A percentile compares a stretch with the other conserved stretches of the same genome.
Conservation (phyloP, 2,888 invertebrate species). For the Mythimna albipuncta region DNA sequence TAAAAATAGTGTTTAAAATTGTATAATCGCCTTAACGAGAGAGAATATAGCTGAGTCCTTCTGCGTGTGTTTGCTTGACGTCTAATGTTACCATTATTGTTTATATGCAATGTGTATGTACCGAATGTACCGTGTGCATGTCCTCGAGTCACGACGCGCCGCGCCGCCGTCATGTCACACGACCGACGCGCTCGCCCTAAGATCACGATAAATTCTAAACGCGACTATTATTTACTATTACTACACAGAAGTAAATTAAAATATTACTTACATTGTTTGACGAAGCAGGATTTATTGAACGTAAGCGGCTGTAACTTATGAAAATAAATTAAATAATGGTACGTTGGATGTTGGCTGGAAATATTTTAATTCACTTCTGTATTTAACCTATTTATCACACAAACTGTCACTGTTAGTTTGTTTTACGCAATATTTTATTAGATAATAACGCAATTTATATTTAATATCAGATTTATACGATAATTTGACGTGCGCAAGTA, state of each 20-base stretch:
- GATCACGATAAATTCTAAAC: conserved; percentile 35
- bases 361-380: conserved; percentile 61
- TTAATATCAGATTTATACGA: conserved; percentile 45
- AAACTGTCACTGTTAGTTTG: conserved; percentile 50
- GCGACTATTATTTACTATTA: conserved; percentile 29
- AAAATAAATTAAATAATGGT: conserved; percentile 42
- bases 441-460: conserved; percentile 42
- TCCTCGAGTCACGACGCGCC: conserved; percentile 50
- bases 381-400: conserved; percentile 35
- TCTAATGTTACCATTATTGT: conserved; percentile 77
- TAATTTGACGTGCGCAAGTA: conserved; percentile 54
- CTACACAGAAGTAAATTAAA: conserved; percentile 57
- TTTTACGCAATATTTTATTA: conserved; percentile 49
- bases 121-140: conserved; percentile 72
- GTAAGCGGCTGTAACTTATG: conserved; percentile 51
- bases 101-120: conserved; percentile 71
- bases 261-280: conserved; percentile 44
- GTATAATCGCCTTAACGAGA: conserved; percentile 90
- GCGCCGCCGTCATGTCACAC: conserved; percentile 40
- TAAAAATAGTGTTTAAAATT: conserved; percentile 84
- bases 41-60: conserved; percentile 89
- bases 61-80: conserved; percentile 85
- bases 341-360: conserved; percentile 21
- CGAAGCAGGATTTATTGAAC: conserved; percentile 35
- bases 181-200: conserved; percentile 13